Base-by-base conservation (phyloP, 2,113 vertebrate genomes). In the Pholis gunnellus region DNA sequence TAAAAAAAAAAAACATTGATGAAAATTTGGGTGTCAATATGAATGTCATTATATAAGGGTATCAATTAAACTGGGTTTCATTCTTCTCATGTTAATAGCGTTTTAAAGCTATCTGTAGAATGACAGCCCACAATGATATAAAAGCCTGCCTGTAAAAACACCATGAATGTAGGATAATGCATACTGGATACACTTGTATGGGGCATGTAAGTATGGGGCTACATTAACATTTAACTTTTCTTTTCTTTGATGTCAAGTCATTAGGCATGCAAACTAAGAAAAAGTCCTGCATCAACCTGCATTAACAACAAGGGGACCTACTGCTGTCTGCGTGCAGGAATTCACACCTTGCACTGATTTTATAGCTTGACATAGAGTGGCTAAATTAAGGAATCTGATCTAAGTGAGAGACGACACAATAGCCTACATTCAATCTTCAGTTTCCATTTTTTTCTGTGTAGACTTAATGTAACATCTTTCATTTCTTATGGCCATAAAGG, bases 311-410 rank as follows among this genome's bases (percentile, higher is more conserved):
- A 67, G 34, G 38, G 40, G 38, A 25, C 36, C 2, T 25, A 36
- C 40, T 70, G 57, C 40, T 40, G 36, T 36, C 9, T 46, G 46
- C 36, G 27, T 57, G 50, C 52, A 81, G 40, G 14, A 78, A 70
- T 66, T 78, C 17, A 70, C 52, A 50, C 57, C 1, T 27, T 31
- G 22, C n/a, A 76, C 44, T 15, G 42, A 38, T 57, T 81, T n/a
- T 70, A 29, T 36, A 52, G 61, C 29, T 68, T 72, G 27, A 15
- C 52, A 42, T 13, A 54, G 44, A 13, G 36, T 0, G 8, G 31
- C 66, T 80, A 72, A 59, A 60, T 75, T 57, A 68, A 61, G 61
- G 18, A 48, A 56, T 74, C 1, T n/a, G 57, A 73, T 67, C 72
- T 14, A 60, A 63, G 56, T 61, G 34, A 0, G 40, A 85, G n/a